Percentiles rank a stretch among this genome's conserved stretches.
phyloP scores from a whole-genome alignment of 2,113 vertebrate species.

The Melanocharis versteri region DNA sequence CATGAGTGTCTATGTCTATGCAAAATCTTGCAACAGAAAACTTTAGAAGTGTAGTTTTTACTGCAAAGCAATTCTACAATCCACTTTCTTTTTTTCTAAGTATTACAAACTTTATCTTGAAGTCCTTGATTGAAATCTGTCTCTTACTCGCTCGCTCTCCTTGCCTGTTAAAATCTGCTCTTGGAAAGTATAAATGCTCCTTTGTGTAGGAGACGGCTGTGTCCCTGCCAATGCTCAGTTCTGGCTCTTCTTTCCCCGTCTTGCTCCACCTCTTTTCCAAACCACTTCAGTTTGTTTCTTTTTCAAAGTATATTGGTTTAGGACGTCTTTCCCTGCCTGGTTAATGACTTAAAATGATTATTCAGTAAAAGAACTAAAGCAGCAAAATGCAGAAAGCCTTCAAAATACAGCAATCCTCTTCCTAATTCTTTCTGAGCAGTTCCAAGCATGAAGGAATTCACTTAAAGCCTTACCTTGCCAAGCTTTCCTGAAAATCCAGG shows the following conservation, averaged over 20 bases:
- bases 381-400: background rate
- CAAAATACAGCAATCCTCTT: background rate
- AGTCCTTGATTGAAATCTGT: background rate
- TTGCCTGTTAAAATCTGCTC: background rate
- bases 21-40: background rate
- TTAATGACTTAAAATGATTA: background rate
- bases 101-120: background rate
- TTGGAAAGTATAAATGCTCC: slow-evolving; percentile 37
- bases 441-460: background rate
- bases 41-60: background rate
- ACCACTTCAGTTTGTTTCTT: slow-evolving; percentile 32
- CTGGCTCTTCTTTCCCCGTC: background rate
- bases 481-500: slow-evolving; percentile 33
- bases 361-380: slow-evolving; percentile 18
- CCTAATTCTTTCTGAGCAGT: background rate
- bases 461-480: slow-evolving; percentile 4
- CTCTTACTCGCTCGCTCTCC: background rate
- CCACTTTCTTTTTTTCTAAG: background rate
- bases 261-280: slow-evolving; percentile 72
- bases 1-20: background rate
- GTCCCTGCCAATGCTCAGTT: slow-evolving; percentile 34
- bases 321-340: background rate
- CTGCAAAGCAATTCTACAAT: background rate
- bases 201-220: slow-evolving; percentile 55
- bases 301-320: slow-evolving; percentile 18